These are phyloP conservation scores for Neoascia interrupta DNA, from an alignment of 2,888 invertebrate species.

Conservation along the genomic window DNA sequence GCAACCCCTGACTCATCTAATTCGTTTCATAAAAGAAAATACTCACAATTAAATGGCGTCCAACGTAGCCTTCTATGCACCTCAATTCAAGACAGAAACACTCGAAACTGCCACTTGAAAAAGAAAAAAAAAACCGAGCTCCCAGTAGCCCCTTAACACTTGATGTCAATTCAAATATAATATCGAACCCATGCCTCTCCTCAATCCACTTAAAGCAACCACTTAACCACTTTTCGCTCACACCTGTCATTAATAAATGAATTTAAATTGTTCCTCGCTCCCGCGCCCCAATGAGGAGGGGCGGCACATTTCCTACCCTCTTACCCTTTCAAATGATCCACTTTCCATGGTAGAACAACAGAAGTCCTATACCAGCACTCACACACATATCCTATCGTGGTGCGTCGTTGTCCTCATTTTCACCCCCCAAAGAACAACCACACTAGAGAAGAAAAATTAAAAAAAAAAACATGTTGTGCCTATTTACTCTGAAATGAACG, in stretches of 20 bases:
- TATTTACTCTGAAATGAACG: conserved; percentile 60
- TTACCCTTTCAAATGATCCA: conserved; percentile 13
- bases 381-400: conserved; percentile 26
- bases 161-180: conserved; percentile 65
- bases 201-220: conserved; percentile 66
- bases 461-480: conserved; percentile 43
- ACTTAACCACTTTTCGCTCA: conserved; percentile 66
- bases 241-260: conserved; percentile 69
- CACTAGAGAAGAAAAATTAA: conserved; percentile 10
- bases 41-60: conserved; percentile 2
- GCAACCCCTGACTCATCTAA: no score
- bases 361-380: conserved; percentile 20
- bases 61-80: background rate
- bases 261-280: conserved; percentile 56
- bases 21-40: no score
- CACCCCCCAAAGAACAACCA: conserved; percentile 19
- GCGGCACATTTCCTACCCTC: background rate
- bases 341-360: conserved; percentile 5
- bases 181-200: conserved; percentile 59
- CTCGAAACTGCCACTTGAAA: conserved; percentile 25
- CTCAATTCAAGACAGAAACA: background rate
- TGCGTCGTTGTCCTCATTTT: conserved; percentile 19
- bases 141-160: conserved; percentile 25
- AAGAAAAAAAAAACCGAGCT: conserved; percentile 12
- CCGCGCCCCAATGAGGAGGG: background rate